Evolutionary conservation across 2,888 invertebrate species (phyloP), one percentile per base, ranked within the genome.

Genomic region (Watsonalla cultraria): DNA sequence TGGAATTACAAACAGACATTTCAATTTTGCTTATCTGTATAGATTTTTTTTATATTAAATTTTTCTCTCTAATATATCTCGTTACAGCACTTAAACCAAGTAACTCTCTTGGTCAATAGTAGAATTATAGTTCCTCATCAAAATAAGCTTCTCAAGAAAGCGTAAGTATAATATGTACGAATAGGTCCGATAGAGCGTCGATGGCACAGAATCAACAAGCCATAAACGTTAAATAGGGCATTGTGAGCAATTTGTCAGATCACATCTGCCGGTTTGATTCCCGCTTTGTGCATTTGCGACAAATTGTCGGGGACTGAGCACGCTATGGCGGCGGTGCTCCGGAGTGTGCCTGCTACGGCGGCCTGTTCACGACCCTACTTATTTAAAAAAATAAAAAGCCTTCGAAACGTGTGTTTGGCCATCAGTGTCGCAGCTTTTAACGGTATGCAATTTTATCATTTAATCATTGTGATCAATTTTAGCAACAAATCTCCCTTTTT

Each of bases 201-300:
- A 47, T 52, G 45, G 45, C 57, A 57, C 60, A 65, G 65, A 66
- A 56, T 54, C 61, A 59, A 62, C 63, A 62, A 70, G 56, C 65
- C 42, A 54, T 64, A 59, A 66, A 65, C 61, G 59, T 53, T 72
- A 70, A 72, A 68, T 62, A 65, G 45, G 45, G 47, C 45, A 47
- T 74, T 70, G 62, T 58, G 11, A 46, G 52, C 65, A 72, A 70
- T 75, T 67, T 70, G 65, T 69, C 67, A 66, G 63, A 57, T 55
- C 53, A 63, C 80, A 80, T 79, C 78, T 79, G 79, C 72, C 66
- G 53, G 68, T 76, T 70, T 67, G 66, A 71, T 57, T 63, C 65
- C 54, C 37, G 15, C 57, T 59, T 62, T 66, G 69, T 64, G 57
- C 59, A 47, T 58, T 64, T 56, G 62, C 58, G 70, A 72, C 74